Evolutionary conservation across 2,797 vertebrate genomes (phyloP).

Genomic region (Parotocinclus haroldoi): DNA sequence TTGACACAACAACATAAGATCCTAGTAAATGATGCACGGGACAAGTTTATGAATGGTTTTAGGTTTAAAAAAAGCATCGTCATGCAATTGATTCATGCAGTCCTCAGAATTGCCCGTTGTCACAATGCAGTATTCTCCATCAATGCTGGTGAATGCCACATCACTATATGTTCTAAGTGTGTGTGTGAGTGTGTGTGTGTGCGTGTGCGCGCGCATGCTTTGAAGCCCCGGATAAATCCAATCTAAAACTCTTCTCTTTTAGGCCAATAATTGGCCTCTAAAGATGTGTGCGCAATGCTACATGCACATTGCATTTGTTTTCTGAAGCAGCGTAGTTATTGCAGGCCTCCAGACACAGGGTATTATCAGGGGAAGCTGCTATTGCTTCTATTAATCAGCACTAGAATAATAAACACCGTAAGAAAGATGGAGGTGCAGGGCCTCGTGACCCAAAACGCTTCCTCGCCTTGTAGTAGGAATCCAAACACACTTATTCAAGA

Average conservation of each 20-base stretch:
- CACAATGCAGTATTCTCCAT: too few species aligned
- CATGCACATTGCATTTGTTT: neutral
- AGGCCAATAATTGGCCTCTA: slow-evolving; percentile 24
- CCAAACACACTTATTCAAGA: neutral
- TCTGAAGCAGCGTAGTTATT: slow-evolving; percentile 32
- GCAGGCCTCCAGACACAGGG: slow-evolving; percentile 49
- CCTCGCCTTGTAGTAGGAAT: slow-evolving; percentile 48
- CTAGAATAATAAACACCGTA: slow-evolving; percentile 75
- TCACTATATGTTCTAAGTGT: too few species aligned
- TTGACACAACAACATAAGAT: too few species aligned
- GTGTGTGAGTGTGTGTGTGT: neutral
- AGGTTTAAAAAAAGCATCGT: too few species aligned
- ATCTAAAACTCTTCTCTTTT: slow-evolving; percentile 10
- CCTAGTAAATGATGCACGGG: too few species aligned
- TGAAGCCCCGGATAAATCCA: neutral
- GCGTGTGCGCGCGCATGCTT: too few species aligned
- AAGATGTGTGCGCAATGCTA: slow-evolving; percentile 13
- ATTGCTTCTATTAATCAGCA: slow-evolving; percentile 76
- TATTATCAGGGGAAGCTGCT: slow-evolving; percentile 68
- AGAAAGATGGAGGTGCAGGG: slow-evolving; percentile 62
- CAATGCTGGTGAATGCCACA: too few species aligned
- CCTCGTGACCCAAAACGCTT: slow-evolving; percentile 52
- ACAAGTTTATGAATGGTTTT: too few species aligned
- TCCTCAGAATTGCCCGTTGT: too few species aligned
- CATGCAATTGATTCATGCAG: too few species aligned